Base-by-base conservation (phyloP, 2,888 invertebrate genomes). In the Hedya salicella region DNA sequence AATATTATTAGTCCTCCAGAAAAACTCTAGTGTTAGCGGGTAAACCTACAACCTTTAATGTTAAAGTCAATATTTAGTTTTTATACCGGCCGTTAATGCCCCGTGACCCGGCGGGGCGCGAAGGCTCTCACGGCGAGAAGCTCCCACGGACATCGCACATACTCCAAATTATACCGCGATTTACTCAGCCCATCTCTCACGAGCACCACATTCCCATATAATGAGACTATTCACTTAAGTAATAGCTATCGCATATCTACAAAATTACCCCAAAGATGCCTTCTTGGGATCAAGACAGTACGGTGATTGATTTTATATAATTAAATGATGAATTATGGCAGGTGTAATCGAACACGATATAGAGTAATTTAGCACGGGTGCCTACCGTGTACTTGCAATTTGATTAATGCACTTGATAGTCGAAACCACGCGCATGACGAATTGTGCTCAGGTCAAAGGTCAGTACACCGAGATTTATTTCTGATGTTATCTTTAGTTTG, bases 121-220 rank as follows among this genome's bases (percentile, higher is more conserved):
- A 61, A 70, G 69, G 68, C 75, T 79, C 83, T 72, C 80, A 81
- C 81, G 78, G 73, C 75, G 80, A 71, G 76, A 79, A 79, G 69
- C 74, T 81, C 79, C 75, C 80, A 80, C 80, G 80, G 72, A 72
- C 71, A 62, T 72, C 66, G 71, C 69, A 69, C 69, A 72, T 61
- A 44, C 54, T 62, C 36, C 53, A 77, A 78, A 80, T 80, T 80
- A 78, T 78, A 69, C 74, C 70, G 74, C 73, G 77, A 77, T 78
- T 80, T 78, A 78, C 79, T 80, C 78, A 75, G 70, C 67, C 78
- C 74, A 73, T 71, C 57, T 76, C 77, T 78, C 82, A 80, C 83
- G 81, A 78, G 65, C 71, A 69, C 67, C 54, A 74, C 75, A 72
- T 76, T 73, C 73, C 65, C 60, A 53, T 53, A 62, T 69, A 71